Conservation (phyloP, 64 coral and sea anemone species). For the Exaiptasia diaphana region DNA sequence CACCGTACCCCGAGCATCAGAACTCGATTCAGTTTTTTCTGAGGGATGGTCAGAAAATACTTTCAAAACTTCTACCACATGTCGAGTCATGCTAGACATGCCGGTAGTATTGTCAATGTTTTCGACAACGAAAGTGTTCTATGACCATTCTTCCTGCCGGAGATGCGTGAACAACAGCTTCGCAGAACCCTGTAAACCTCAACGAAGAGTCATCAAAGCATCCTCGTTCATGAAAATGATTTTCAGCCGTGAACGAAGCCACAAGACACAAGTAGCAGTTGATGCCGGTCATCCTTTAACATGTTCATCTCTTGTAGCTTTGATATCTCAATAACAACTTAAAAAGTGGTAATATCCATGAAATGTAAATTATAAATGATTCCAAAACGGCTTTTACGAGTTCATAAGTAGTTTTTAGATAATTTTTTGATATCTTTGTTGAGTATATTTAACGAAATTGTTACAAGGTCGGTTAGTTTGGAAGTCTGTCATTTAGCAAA, state of each 20-base stretch:
- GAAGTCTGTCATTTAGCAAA: too few species aligned
- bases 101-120: slow-evolving; percentile 15
- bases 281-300: too few species aligned
- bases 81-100: slow-evolving; percentile 27
- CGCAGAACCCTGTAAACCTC: background rate
- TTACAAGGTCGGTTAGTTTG: too few species aligned
- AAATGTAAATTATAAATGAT: too few species aligned
- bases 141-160: slow-evolving; percentile 34
- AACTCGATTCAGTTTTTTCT: slow-evolving; percentile 35
- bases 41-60: slow-evolving; percentile 48
- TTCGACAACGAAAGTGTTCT: slow-evolving; percentile 41
- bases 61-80: slow-evolving; percentile 49
- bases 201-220: background rate
- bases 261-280: too few species aligned
- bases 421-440: too few species aligned
- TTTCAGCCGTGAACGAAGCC: background rate
- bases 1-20: background rate
- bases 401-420: too few species aligned
- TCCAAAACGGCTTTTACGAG: too few species aligned
- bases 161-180: slow-evolving; percentile 3
- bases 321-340: too few species aligned
- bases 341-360: too few species aligned
- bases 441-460: too few species aligned
- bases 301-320: too few species aligned
- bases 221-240: background rate